Evolutionary conservation across 2,113 vertebrate genomes (phyloP).

Genomic region (Rhagologus leucostigma): DNA sequence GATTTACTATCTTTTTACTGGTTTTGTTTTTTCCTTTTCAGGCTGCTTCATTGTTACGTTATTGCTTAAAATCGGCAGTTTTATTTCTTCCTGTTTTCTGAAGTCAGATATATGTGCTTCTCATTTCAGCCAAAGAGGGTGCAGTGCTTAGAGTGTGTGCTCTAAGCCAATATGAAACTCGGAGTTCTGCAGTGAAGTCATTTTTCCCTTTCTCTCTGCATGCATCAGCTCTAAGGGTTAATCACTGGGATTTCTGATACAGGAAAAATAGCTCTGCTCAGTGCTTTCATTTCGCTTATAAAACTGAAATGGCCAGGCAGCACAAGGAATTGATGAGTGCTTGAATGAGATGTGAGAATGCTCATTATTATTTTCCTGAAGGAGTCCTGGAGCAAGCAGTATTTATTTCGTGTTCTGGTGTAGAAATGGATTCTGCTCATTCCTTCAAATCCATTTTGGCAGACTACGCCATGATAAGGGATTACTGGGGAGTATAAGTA

Average conservation of each 20-base stretch:
- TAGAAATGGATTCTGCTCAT: neutral
- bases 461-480: neutral
- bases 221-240: neutral
- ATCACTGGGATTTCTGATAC: neutral
- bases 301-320: neutral
- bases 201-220: neutral
- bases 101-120: conserved; percentile 11
- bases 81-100: conserved; percentile 42
- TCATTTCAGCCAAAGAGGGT: neutral
- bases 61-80: conserved; percentile 41
- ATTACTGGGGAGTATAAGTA: neutral
- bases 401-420: neutral
- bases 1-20: conserved; percentile 59
- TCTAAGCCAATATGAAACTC: neutral
- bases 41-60: conserved; percentile 48
- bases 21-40: conserved; percentile 41
- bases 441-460: neutral
- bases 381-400: neutral
- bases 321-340: neutral
- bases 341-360: neutral
- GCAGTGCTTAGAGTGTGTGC: neutral
- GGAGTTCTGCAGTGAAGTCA: neutral
- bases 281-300: neutral
- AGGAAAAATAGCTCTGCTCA: neutral
- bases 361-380: conserved; percentile 7